Evolutionary conservation across 1,140 invertebrate species (phyloP), one percentile per base, ranked within the genome.

Genomic region (Papilio helenus): DNA sequence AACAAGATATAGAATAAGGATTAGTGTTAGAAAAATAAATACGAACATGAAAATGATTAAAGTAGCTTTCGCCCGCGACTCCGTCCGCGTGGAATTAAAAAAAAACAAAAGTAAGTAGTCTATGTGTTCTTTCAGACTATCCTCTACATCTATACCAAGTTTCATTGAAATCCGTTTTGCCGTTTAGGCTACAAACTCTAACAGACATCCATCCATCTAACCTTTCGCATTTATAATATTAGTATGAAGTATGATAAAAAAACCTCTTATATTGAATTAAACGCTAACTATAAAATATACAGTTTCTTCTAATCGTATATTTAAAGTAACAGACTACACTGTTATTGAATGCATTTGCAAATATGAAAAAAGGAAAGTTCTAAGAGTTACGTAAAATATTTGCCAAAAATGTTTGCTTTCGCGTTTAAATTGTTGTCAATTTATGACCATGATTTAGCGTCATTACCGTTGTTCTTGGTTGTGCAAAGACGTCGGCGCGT

Each of bases 401-500:
- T 51, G 49, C 34, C 34, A 65, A 77, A 77, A 65, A 44, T 76
- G 51, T 77, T 77, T 61, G 39, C 55, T 18, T 61, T 65, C 51
- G 74, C 20, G 29, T 61, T 58, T 23, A 61, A 61, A 61, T 42
- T 61, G 55, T 42, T 46, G 55, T 44, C 55, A 65, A 77, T 77
- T 65, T 77, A 77, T 61, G 55, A 77, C n/a, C 51, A 4, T 14
- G 55, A 44, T 34, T 39, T 39, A 76, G 29, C 73, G 44, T 74
- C 39, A 74, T 61, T 55, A 76, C 51, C 29, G 73, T 23, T 49
- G 73, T 76, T 65, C 79, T 29, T 79, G 72, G 77, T 76, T 85
- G 81, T 86, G 84, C 85, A 86, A 87, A 86, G 83, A 76, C 84
- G 86, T 76, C 88, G 89, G 87, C 86, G 29, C 87, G 80, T 92